A percentile compares a stretch with the other conserved stretches of the same genome.
Evolutionary conservation across 1,140 invertebrate species (phyloP).

Genomic region (Euura lappo): DNA sequence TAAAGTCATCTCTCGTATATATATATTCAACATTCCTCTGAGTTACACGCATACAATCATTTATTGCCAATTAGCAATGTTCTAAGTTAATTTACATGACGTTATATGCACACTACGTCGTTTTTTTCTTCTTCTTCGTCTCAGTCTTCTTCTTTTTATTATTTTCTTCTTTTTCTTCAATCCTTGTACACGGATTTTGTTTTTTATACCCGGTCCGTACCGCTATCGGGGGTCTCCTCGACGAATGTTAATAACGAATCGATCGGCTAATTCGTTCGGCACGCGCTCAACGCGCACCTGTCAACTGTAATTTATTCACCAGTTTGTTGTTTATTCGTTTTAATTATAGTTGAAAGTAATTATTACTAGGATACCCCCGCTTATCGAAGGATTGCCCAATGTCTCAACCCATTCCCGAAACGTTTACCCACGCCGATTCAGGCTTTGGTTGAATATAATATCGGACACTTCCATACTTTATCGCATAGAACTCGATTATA

Average conservation of each 20-base stretch:
- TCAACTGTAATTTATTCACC: not conserved
- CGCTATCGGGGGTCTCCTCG: too few relatives aligned
- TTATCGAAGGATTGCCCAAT: too few relatives aligned
- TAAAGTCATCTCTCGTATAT: not conserved
- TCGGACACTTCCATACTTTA: too few relatives aligned
- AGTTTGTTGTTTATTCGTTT: not conserved
- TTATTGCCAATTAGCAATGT: conserved; percentile 1
- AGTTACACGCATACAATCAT: not conserved
- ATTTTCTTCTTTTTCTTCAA: not conserved
- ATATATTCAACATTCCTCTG: too few relatives aligned
- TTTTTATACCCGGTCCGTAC: not conserved
- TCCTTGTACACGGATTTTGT: not conserved
- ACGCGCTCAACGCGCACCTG: not conserved
- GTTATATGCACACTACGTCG: not conserved
- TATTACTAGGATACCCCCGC: not conserved
- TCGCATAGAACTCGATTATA: too few relatives aligned
- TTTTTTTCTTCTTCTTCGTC: not conserved
- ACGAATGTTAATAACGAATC: not conserved
- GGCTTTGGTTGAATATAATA: too few relatives aligned
- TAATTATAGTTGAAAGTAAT: not conserved
- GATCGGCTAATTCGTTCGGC: not conserved
- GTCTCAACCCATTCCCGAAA: too few relatives aligned
- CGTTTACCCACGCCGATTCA: too few relatives aligned
- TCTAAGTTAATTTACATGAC: not conserved
- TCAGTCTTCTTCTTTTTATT: not conserved